phyloP scores from a whole-genome alignment of 2,113 vertebrate genomes.

The Tragelaphus buxtoni region DNA sequence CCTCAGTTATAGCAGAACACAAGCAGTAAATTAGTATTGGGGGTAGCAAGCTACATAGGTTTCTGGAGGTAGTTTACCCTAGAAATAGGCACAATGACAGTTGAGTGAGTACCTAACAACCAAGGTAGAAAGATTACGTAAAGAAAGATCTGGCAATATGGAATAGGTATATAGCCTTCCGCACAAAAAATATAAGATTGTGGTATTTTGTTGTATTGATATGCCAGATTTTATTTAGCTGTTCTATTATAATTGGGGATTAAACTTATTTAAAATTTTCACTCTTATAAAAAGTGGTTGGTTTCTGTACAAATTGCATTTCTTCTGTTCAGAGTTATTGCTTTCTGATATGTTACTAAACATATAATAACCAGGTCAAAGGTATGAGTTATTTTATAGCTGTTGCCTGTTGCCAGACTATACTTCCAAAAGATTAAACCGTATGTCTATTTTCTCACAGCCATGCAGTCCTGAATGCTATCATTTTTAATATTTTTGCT shows the following conservation, averaged over 20 bases:
- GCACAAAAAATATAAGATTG: conserved; percentile 21
- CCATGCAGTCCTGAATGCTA: not conserved
- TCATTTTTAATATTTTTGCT: conserved; percentile 36
- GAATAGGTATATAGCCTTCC: not conserved
- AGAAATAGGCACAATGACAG: not conserved
- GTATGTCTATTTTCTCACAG: not conserved
- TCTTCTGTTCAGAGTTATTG: conserved; percentile 42
- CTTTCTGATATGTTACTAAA: conserved; percentile 34
- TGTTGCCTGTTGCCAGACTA: conserved; percentile 17
- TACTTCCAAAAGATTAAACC: conserved; percentile 29
- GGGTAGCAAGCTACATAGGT: not conserved
- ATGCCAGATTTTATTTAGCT: conserved; percentile 1
- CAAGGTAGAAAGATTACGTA: not conserved
- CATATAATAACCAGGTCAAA: conserved; percentile 28
- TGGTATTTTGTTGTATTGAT: not conserved
- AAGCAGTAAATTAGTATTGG: not conserved
- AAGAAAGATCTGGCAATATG: not conserved
- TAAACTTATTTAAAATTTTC: conserved; percentile 25
- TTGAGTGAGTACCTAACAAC: not conserved
- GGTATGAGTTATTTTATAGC: conserved; percentile 35
- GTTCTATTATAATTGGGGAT: conserved; percentile 7
- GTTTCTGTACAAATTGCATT: conserved; percentile 23
- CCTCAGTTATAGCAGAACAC: conserved; percentile 15
- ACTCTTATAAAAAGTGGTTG: conserved; percentile 14
- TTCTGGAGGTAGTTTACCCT: conserved; percentile 2